Conservation (phyloP, 2,113 vertebrate genomes). For the Chamaetylas fuelleborni region DNA sequence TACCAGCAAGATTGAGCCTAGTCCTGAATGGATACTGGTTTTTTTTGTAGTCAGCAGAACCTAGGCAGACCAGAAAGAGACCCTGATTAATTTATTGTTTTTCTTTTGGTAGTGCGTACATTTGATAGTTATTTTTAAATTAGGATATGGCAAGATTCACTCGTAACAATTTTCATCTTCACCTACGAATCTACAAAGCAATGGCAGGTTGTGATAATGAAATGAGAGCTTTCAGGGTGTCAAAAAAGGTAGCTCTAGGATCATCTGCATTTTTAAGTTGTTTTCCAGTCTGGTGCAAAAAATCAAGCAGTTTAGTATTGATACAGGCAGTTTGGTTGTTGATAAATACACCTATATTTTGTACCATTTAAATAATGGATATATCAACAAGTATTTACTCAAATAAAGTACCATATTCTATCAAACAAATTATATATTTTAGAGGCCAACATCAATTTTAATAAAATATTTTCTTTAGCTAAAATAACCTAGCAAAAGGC, state of each 20-base stretch:
- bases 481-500: neutral
- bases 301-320: slow-evolving; percentile 56
- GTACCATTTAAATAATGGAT: neutral
- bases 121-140: neutral
- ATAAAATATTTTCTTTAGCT: neutral
- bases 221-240: slow-evolving; percentile 32
- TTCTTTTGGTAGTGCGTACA: neutral
- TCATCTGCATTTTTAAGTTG: slow-evolving; percentile 55
- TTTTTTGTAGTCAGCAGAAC: neutral
- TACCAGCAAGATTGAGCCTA: neutral
- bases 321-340: slow-evolving; percentile 17
- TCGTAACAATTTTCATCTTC: neutral
- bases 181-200: neutral
- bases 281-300: slow-evolving; percentile 9
- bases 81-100: neutral
- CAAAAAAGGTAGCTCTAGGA: slow-evolving; percentile 25
- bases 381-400: neutral
- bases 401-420: neutral
- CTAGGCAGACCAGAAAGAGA: neutral
- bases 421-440: neutral
- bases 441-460: neutral
- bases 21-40: neutral
- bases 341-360: slow-evolving; percentile 4
- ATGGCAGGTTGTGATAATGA: slow-evolving; percentile 50
- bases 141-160: neutral